Evolutionary conservation across 1,140 invertebrate species (phyloP), one percentile per base, ranked within the genome.

Genomic region (Linepithema humile): DNA sequence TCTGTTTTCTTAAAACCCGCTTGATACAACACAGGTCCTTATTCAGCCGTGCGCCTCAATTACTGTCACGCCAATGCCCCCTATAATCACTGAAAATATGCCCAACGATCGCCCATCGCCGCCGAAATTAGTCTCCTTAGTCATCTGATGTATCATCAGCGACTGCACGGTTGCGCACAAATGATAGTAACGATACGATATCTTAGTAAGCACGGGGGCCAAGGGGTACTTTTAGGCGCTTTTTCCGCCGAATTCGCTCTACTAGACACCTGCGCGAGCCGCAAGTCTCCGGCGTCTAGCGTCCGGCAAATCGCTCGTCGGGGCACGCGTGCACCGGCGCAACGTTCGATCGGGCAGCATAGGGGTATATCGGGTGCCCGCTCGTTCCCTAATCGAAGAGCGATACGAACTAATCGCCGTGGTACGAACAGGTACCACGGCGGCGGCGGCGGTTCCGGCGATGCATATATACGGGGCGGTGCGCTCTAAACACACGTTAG

Each of bases 401-500:
- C 85, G 84, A 86, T 85, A 83, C 83, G 62, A 60, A 57, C 87
- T 89, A 88, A 89, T 89, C 87, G 82, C 20, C 75, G 45, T 88
- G 87, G 84, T 88, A 86, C 88, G 70, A 70, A 40, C 88, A 88
- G 88, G 87, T 86, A 88, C 82, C 72, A 32, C 48, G 73, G 72
- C 53, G 45, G 53, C 55, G 62, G 15, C n/a, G 38, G 53, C 50
- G 10, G 26, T 60, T 57, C 50, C 55, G 7, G n/a, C n/a, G n/a
- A n/a, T 55, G 43, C 32, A 15, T 75, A 32, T 26, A 65, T 75
- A 75, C 40, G 26, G 20, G 70, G 53, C 38, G 77, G 72, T 60
- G 26, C 48, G 85, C 55, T 85, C 86, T 88, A 90, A 89, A 89
- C 86, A 90, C 85, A 91, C 78, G 87, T 87, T 90, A 86, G 83